phyloP scores from a whole-genome alignment of 2,888 invertebrate genomes.

The Vanessa cardui region DNA sequence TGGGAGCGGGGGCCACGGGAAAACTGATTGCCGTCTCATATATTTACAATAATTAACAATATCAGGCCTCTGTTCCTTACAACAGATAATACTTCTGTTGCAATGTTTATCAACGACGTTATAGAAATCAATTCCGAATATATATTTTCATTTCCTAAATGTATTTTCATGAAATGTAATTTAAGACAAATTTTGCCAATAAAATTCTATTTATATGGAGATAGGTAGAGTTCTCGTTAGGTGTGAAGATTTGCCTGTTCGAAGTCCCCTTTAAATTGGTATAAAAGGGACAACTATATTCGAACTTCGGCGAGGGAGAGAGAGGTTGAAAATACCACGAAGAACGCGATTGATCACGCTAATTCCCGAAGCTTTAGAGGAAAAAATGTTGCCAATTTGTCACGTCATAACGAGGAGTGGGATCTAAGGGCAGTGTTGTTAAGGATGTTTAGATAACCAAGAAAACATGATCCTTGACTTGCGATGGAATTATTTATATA shows the following conservation, averaged over 20 bases:
- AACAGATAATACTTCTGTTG: neutral
- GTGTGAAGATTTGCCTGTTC: constrained; percentile 46
- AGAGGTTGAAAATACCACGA: constrained; percentile 61
- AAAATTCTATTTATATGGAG: constrained; percentile 20
- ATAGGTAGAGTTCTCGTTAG: constrained; percentile 31
- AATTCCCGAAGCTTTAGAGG: constrained; percentile 68
- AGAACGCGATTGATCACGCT: constrained; percentile 78
- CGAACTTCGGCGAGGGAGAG: constrained; percentile 49
- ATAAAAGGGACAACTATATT: constrained; percentile 44
- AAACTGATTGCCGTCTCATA: neutral
- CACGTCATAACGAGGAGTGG: constrained; percentile 69
- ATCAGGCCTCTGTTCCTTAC: neutral
- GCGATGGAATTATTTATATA: neutral
- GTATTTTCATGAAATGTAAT: constrained; percentile 8
- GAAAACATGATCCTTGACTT: constrained; percentile 5
- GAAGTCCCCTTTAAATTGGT: constrained; percentile 37
- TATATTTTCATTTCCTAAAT: neutral
- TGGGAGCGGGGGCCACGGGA: constrained; percentile 21
- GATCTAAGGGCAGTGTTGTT: constrained; percentile 30
- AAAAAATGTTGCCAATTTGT: constrained; percentile 75
- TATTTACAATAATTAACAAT: neutral
- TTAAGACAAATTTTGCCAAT: constrained; percentile 7
- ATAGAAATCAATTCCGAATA: too few relatives aligned
- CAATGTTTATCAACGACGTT: neutral
- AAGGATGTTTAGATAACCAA: constrained; percentile 9